phyloP scores from a whole-genome alignment of 1,140 invertebrate genomes.

The Coptotermes formosanus region DNA sequence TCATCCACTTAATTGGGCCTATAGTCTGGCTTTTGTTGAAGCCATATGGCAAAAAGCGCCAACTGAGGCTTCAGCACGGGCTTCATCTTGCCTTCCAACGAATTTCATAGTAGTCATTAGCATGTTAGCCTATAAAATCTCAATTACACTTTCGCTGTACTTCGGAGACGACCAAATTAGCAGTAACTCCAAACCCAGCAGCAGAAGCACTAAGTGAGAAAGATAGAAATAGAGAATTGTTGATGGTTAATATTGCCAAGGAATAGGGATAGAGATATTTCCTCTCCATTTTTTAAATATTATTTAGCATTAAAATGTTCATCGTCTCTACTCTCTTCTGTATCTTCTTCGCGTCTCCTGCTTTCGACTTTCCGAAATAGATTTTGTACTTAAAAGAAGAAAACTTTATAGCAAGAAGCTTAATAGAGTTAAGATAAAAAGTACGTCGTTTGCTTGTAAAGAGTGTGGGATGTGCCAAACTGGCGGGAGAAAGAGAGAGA shows the following conservation, averaged over 20 bases:
- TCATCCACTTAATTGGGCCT: background rate
- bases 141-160: constrained; percentile 2
- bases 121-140: constrained; percentile 26
- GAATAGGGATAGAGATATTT: background rate
- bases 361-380: constrained; percentile 5
- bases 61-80: background rate
- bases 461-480: background rate
- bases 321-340: background rate
- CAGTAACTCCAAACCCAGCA: background rate
- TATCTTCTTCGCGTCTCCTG: background rate
- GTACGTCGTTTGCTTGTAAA: constrained; percentile 16
- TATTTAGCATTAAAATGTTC: background rate
- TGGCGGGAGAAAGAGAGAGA: background rate
- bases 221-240: background rate
- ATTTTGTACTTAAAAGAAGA: background rate
- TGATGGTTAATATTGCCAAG: background rate
- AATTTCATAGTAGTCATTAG: background rate
- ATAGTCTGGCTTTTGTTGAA: background rate
- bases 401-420: constrained; percentile 22
- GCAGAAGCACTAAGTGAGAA: no score
- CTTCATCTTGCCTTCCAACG: background rate
- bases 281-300: background rate
- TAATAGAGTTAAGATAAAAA: constrained; percentile 22
- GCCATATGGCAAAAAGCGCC: background rate
- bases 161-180: background rate